Evolutionary conservation across 1,140 invertebrate species (phyloP).

Genomic region (Rhagoletis pomonella): DNA sequence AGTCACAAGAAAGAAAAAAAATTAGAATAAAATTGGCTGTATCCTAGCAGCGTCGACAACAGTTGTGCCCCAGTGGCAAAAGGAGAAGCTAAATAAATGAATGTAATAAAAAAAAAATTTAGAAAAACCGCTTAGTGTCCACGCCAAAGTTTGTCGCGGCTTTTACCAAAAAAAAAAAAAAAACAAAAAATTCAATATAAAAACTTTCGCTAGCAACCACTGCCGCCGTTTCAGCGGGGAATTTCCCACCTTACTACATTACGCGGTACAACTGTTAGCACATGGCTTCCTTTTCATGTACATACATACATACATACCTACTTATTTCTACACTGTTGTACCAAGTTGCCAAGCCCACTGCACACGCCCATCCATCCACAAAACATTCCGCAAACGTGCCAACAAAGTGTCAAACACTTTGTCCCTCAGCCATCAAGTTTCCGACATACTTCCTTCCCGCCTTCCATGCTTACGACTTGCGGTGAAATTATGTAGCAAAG

Average conservation of each 20-base stretch:
- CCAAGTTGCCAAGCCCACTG: neutral
- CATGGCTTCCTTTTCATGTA: neutral
- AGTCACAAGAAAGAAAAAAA: neutral
- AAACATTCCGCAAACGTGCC: conserved; percentile 1
- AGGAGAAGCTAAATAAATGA: neutral
- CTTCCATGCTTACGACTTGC: conserved; percentile 5
- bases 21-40: conserved; percentile 14
- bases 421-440: conserved; percentile 25
- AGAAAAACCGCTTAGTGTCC: conserved; percentile 29
- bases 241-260: neutral
- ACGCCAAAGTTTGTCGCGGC: conserved; percentile 17
- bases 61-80: neutral
- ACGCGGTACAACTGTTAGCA: neutral
- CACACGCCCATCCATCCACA: neutral
- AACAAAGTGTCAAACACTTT: conserved; percentile 53
- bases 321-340: too few species aligned
- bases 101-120: neutral
- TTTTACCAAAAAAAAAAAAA: neutral
- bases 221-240: neutral
- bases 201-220: conserved; percentile 43
- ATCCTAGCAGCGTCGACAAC: neutral
- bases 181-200: neutral
- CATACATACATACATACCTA: neutral
- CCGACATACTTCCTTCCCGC: neutral
- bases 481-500: conserved; percentile 49